Evolutionary conservation across 2,888 invertebrate species (phyloP).

Genomic region (Parnassius mnemosyne): DNA sequence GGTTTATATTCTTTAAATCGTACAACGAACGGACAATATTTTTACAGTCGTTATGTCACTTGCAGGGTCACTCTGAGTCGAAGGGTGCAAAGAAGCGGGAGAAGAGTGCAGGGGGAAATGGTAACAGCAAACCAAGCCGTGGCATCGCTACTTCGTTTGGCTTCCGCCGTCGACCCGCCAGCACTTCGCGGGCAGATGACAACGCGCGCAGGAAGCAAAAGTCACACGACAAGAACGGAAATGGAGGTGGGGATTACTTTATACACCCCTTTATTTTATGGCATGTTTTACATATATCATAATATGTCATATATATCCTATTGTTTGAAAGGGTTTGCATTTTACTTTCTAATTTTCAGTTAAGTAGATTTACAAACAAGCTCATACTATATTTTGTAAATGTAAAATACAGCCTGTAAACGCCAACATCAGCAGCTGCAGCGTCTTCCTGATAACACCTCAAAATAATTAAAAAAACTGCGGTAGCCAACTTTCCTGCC

Average conservation of each 20-base stretch:
- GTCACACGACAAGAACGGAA: conserved; percentile 71
- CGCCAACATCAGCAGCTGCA: no score
- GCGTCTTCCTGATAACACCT: no score
- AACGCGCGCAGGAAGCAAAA: conserved; percentile 67
- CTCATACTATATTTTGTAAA: no score
- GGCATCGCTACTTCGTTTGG: conserved; percentile 93
- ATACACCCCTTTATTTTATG: no score
- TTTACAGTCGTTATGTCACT: background rate
- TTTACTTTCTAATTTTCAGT: no score
- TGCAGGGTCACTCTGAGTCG: conserved; percentile 83
- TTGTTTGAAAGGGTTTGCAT: no score
- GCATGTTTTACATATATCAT: background rate
- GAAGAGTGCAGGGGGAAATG: conserved; percentile 64
- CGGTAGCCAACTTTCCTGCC: no score
- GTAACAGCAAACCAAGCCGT: conserved; percentile 78
- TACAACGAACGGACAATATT: no score
- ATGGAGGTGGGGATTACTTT: conserved; percentile 55
- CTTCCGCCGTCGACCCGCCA: conserved; percentile 85
- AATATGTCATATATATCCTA: background rate
- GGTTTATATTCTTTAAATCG: no score
- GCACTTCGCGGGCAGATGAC: conserved; percentile 71
- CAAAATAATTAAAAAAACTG: no score
- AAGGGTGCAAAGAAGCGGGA: conserved; percentile 81
- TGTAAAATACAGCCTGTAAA: no score
- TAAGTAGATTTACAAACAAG: no score